Evolutionary conservation across 2,797 vertebrate species (phyloP), one percentile per base, ranked within the genome.

Genomic region (Poeciliopsis presidionis): DNA sequence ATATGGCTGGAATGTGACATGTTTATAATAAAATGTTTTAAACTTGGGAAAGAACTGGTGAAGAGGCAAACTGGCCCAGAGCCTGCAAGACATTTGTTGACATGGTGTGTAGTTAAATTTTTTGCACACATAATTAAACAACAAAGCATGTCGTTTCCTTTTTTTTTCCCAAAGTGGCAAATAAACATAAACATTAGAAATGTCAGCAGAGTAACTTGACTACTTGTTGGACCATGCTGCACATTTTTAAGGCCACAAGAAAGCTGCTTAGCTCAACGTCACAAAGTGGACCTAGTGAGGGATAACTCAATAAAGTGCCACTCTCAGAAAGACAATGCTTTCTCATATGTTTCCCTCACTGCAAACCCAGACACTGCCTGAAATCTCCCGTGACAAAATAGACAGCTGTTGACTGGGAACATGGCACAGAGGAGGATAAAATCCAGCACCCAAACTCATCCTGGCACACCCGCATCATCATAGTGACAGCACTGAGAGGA

Each of bases 331-430:
- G 82, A 93, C 89, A 86, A 83, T 59, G 81, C 79, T 85, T 90
- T 84, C 86, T 87, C 84, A 82, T 84, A 12, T 25, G 63, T 75
- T 79, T 47, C 12, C 33, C 41, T 79, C 57, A 47, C 61, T 33
- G 74, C 78, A 84, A 88, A 90, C 81, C 82, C 74, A 63, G 13
- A 86, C 86, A 88, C 82, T 1, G 84, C 89, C 88, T 91, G 84
- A 92, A 93, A 93, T 93, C 90, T 88, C 80, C 91, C 92, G 86
- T 91, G 91, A 92, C 93, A 93, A 91, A 91, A 87, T 67, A 84
- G 92, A 90, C 90, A 93, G 90, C 90, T 93, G 92, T 91, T 92
- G 91, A 94, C 90, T 82, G 82, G 86, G 87, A 90, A 92, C 74
- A 69, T 80, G 84, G 88, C 83, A 88, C 80, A 80, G 84, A 88